A percentile compares a stretch with the other conserved stretches of the same genome.
Evolutionary conservation across 1,140 invertebrate genomes (phyloP).

Genomic region (Drosophila kurseongensis): DNA sequence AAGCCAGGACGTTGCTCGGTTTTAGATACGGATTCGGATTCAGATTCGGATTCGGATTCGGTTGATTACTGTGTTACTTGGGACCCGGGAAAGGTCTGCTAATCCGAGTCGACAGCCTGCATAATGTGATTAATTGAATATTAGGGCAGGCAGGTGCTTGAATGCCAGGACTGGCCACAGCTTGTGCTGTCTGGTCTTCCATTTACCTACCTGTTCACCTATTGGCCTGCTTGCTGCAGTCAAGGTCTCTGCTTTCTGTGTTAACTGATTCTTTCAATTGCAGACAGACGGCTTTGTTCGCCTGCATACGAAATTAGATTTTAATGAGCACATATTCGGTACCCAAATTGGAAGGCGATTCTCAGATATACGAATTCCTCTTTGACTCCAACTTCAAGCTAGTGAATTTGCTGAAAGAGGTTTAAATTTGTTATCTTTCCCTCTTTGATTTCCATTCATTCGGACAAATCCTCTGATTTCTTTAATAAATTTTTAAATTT

Average conservation of each 20-base stretch:
- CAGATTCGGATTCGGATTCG: neutral
- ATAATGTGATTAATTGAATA: slow-evolving; percentile 65
- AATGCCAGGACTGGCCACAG: slow-evolving; percentile 13
- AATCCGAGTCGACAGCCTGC: slow-evolving; percentile 47
- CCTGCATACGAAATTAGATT: slow-evolving; percentile 36
- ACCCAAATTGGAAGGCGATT: slow-evolving; percentile 23
- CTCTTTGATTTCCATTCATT: too few species aligned
- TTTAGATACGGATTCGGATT: slow-evolving; percentile 5
- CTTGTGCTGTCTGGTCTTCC: slow-evolving; percentile 3
- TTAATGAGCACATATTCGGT: slow-evolving; percentile 35
- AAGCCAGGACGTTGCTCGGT: slow-evolving; percentile 22
- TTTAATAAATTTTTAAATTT: too few species aligned
- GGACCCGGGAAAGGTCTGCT: neutral
- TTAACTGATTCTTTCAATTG: slow-evolving; percentile 7
- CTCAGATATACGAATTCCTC: neutral
- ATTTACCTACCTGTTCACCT: neutral
- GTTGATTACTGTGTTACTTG: slow-evolving; percentile 20
- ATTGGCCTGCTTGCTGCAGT: slow-evolving; percentile 9
- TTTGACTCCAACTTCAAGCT: neutral
- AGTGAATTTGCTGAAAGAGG: too few species aligned
- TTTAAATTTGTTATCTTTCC: too few species aligned
- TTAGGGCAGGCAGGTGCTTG: slow-evolving; percentile 1
- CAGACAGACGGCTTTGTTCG: slow-evolving; percentile 18
- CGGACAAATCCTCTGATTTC: too few species aligned
- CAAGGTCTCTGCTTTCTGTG: slow-evolving; percentile 14